Evolutionary conservation across 92 coral and sea anemone species (phyloP).

Genomic region (Ricordea florida): DNA sequence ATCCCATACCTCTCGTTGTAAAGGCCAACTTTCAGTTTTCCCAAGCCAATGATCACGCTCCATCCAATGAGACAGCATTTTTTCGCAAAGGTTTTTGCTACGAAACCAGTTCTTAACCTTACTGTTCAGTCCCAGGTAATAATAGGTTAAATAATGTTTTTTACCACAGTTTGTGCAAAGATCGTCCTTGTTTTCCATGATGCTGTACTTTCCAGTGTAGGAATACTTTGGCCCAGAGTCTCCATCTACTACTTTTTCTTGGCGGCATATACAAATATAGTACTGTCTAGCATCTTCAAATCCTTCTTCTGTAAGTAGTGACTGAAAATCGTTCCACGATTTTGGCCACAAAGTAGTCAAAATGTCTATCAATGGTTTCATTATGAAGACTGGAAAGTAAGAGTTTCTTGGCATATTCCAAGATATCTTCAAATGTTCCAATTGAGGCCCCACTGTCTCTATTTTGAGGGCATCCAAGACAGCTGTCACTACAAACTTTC

Average conservation of each 20-base stretch:
- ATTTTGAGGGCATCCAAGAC: constrained; percentile 70
- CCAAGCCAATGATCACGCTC: constrained; percentile 65
- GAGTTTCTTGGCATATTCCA: constrained; percentile 65
- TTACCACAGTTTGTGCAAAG: constrained; percentile 51
- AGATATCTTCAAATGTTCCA: constrained; percentile 75
- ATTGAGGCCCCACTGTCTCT: constrained; percentile 62
- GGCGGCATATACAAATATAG: constrained; percentile 33
- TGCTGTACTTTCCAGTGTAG: constrained; percentile 61
- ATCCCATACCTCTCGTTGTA: constrained; percentile 44
- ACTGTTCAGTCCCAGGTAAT: constrained; percentile 34
- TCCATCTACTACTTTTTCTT: constrained; percentile 20
- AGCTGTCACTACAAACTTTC: constrained; percentile 65
- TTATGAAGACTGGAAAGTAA: not conserved
- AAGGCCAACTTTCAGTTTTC: constrained; percentile 7
- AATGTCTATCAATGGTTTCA: constrained; percentile 39
- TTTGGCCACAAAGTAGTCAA: constrained; percentile 40
- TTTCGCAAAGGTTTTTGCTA: not conserved
- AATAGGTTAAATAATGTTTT: constrained; percentile 9
- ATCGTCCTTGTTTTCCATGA: constrained; percentile 55
- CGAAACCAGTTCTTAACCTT: constrained; percentile 55
- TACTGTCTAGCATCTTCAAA: constrained; percentile 37
- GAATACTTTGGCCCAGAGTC: constrained; percentile 8
- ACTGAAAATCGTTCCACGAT: constrained; percentile 6
- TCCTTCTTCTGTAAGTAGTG: constrained; percentile 34
- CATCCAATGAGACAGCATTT: constrained; percentile 65